Evolutionary conservation across 2,888 invertebrate genomes (phyloP), one percentile per base, ranked within the genome.

Genomic region (Cloeon dipterum): DNA sequence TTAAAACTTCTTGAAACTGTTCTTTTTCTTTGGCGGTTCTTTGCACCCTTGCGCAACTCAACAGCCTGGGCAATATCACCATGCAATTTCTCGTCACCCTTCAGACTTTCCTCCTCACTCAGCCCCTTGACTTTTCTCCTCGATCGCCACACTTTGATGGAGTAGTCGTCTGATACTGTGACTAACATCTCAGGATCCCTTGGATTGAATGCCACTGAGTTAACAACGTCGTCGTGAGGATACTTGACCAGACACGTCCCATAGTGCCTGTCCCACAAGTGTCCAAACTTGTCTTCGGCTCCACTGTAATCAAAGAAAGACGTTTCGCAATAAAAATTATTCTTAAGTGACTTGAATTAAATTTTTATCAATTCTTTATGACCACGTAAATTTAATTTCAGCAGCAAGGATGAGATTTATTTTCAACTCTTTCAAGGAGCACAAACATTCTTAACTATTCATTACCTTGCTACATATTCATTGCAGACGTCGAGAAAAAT

Each of bases 261-360:
- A 50, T 82, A 83, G 50, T 81, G 79, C 36, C 82, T 62, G 51
- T 85, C 83, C 83, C 83, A 85, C 14, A 83, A 53, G 52, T 81
- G 81, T 2, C 78, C 82, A 49, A 76, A 73, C 47, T 71, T 71
- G 51, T 82, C 81, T 57, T 83, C 82, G 20, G 82, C 78, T 8
- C 83, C 83, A 56, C 82, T 79, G 52, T 41, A 60, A 59, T 18
- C 26, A 36, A 40, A 21, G 35, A 14, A 26, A 20, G 13, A 35
- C 32, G 11, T 32, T 26, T 34, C 11, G 23, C 8, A 23, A n/a
- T 8, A 25, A 18, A 8, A 11, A 20, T 34, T 34, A 16, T 13
- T 11, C 25, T n/a, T 10, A 25, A 25, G 25, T 10, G 10, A 10
- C 25, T n/a, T 10, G 10, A 25, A 25, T 10, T 25, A 25, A 25